Evolutionary conservation across 2,797 vertebrate species (phyloP).

Genomic region (Anabacerthia variegaticeps): DNA sequence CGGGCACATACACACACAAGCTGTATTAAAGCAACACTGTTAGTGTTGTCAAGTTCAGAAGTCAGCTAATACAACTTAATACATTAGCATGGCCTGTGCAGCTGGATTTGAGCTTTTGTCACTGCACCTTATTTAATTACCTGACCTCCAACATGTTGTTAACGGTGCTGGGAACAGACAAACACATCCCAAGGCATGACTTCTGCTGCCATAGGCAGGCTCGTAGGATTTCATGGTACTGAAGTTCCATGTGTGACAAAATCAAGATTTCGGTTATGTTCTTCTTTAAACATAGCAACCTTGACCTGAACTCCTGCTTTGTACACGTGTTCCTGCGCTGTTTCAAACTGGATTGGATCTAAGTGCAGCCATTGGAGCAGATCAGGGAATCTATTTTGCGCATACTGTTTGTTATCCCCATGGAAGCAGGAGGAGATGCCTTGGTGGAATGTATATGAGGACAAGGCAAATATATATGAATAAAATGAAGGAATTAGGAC

Average conservation of each 20-base stretch:
- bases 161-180: neutral
- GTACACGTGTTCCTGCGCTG: neutral
- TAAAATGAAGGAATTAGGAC: fast-evolving
- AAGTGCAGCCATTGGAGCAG: neutral
- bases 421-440: neutral
- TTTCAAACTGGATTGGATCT: neutral
- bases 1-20: neutral
- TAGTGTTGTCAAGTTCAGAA: neutral
- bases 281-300: neutral
- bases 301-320: neutral
- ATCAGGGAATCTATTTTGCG: neutral
- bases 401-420: neutral
- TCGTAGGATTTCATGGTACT: neutral
- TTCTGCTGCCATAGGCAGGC: neutral
- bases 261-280: neutral
- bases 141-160: neutral
- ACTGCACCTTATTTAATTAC: neutral
- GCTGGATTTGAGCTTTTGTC: neutral
- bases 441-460: neutral
- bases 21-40: neutral
- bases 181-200: neutral
- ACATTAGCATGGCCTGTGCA: neutral
- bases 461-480: neutral
- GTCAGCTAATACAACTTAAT: neutral
- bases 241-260: neutral